Evolutionary conservation across 1,140 invertebrate species (phyloP).

Genomic region (Aphelenchoides besseyi): DNA sequence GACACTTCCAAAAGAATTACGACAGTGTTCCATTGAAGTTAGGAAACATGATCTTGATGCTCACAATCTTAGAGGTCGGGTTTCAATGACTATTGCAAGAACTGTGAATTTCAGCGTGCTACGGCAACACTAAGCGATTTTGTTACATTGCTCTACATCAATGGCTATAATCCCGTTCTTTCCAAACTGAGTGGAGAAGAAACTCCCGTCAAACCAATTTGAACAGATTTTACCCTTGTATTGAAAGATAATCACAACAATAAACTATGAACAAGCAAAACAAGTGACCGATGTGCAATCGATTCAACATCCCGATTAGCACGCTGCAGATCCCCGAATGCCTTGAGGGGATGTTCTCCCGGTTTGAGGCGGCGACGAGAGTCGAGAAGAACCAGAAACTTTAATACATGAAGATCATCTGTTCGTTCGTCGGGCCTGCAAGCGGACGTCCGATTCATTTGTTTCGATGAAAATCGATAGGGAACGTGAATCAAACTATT

Average conservation of each 20-base stretch:
- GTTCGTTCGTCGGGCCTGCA: no score
- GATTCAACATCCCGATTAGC: no score
- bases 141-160: neutral
- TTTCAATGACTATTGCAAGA: neutral
- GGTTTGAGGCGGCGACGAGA: no score
- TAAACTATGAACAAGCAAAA: neutral
- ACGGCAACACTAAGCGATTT: neutral
- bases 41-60: slow-evolving; percentile 14
- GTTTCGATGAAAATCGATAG: no score
- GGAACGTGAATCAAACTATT: no score
- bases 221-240: neutral
- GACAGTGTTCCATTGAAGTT: neutral
- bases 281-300: neutral
- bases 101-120: neutral
- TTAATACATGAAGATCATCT: no score
- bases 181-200: neutral
- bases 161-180: neutral
- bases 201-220: neutral
- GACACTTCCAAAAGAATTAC: neutral
- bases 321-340: no score
- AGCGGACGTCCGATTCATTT: no score
- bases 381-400: no score
- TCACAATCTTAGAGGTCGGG: neutral
- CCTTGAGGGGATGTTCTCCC: no score
- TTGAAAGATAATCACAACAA: neutral